Evolutionary conservation across 1,140 invertebrate genomes (phyloP), one percentile per base, ranked within the genome.

Genomic region (Protaetia brevitarsis): DNA sequence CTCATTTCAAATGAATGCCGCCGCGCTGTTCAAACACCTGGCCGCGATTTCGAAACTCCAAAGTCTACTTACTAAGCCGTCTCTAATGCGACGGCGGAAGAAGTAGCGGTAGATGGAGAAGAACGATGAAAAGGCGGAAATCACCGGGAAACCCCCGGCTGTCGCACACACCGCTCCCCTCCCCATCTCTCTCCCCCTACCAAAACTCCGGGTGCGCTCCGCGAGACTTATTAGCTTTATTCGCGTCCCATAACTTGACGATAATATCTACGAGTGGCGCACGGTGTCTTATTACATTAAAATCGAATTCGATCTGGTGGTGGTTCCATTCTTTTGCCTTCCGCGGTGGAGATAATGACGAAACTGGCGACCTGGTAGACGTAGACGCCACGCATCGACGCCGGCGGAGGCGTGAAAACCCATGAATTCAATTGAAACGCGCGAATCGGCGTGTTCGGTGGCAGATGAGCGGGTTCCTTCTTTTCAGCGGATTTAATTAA

Each of bases 11-110:
- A 41, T 61, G 57, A 61, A 61, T 61, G 19, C 58, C 59, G 59
- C n/a, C n/a, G n/a, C n/a, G n/a, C 37, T 66, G 65, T 66, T 60
- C 65, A 66, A 66, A 66, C 65, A 66, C 65, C 65, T 66, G 65
- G 45, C 60, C 45, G 30, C 65, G 23, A 31, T 13, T 30, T 16
- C 10, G 56, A 58, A 29, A 59, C 11, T 31, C 29, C 13, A 29
- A 59, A 59, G 27, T 59, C 57, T 59, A 29, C 57, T 28, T 7
- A 23, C 41, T 51, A 16, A 23, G 19, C 41, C 26, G 26, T 51
- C 41, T 11, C n/a, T 34, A 8, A 23, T 51, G 6, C 41, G 19
- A 16, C 41, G 41, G 34, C 41, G 41, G 26, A 19, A 34, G 8
- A 23, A 23, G 41, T 10, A 23, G 19, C 41, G 41, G 41, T 8